These are phyloP conservation scores for Leptogaster cylindrica DNA, from an alignment of 2,888 invertebrate species.

Conservation along the genomic window DNA sequence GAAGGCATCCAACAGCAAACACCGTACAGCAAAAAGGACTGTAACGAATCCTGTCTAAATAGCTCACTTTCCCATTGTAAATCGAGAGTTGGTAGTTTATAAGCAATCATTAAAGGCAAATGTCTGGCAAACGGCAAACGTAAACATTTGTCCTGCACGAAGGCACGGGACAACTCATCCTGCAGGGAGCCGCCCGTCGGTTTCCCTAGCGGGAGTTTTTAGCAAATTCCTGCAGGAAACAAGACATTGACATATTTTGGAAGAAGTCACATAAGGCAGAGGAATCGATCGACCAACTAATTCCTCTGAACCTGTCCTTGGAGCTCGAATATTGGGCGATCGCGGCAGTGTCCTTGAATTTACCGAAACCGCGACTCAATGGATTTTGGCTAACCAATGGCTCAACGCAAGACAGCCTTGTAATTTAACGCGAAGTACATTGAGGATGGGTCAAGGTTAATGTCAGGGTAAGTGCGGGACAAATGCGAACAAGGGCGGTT, in stretches of 20 bases:
- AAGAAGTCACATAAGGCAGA: background rate
- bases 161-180: slow-evolving; percentile 37
- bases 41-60: slow-evolving; percentile 43
- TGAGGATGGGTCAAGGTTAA: too few species aligned
- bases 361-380: slow-evolving; percentile 30
- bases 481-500: too few species aligned
- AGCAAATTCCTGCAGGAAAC: background rate
- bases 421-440: background rate
- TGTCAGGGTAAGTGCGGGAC: too few species aligned
- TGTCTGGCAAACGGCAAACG: slow-evolving; percentile 37
- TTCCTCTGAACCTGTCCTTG: slow-evolving; percentile 3
- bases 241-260: background rate
- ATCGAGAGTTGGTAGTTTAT: slow-evolving; percentile 42
- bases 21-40: slow-evolving; percentile 17
- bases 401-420: slow-evolving; percentile 29
- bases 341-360: background rate
- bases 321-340: background rate
- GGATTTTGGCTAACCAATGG: slow-evolving; percentile 18
- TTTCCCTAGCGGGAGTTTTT: slow-evolving; percentile 1
- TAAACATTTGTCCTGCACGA: slow-evolving; percentile 31
- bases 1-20: background rate
- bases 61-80: slow-evolving; percentile 41
- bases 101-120: slow-evolving; percentile 44
- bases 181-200: slow-evolving; percentile 9
- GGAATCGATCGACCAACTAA: background rate